phyloP scores from a whole-genome alignment of 2,797 vertebrate species.

The Hemitrygon akajei region DNA sequence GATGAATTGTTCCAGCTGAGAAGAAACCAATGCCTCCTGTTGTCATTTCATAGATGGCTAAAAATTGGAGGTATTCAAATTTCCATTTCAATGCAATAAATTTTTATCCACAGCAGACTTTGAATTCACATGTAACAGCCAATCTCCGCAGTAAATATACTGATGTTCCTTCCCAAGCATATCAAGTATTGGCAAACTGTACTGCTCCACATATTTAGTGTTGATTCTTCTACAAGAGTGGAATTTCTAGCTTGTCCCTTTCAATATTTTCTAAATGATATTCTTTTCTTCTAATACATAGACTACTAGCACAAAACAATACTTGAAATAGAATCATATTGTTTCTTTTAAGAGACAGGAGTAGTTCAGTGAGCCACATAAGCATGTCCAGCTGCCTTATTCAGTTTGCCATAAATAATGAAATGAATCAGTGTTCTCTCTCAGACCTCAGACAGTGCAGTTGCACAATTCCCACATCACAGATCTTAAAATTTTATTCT shows the following conservation, averaged over 20 bases:
- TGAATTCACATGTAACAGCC: neutral
- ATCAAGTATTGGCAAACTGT: neutral
- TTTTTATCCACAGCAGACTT: neutral
- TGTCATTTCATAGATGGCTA: constrained; percentile 1
- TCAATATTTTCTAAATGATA: neutral
- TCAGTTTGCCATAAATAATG: neutral
- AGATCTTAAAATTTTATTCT: neutral
- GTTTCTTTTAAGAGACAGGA: neutral
- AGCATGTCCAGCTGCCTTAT: neutral
- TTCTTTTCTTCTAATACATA: neutral
- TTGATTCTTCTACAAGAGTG: too few species aligned
- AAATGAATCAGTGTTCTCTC: neutral
- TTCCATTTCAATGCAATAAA: neutral
- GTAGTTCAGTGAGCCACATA: neutral
- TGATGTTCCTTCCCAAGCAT: neutral
- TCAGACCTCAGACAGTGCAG: neutral
- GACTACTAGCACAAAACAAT: neutral
- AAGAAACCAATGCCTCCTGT: neutral
- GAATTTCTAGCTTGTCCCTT: neutral
- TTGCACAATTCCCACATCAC: neutral
- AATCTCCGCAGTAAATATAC: neutral
- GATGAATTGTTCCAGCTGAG: neutral
- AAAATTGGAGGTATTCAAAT: neutral
- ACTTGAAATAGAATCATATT: neutral
- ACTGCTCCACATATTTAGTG: neutral